Evolutionary conservation across 2,888 invertebrate genomes (phyloP).

Genomic region (Zygaena filipendulae): DNA sequence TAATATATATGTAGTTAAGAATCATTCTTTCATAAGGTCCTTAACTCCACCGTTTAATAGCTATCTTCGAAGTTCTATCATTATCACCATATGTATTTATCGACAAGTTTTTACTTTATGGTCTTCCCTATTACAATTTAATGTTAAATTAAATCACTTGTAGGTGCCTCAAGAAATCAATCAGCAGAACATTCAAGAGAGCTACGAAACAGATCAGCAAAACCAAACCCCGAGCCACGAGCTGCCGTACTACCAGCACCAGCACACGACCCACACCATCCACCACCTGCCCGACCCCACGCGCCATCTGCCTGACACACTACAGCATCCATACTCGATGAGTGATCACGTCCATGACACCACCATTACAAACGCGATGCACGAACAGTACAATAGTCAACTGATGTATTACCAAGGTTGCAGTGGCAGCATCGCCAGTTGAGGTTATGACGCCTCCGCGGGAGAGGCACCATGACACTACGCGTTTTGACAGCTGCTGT

Average conservation of each 20-base stretch:
- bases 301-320: constrained; percentile 13
- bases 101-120: no score
- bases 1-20: no score
- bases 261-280: constrained; percentile 13
- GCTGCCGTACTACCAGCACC: constrained; percentile 36
- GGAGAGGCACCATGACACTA: no score
- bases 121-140: no score
- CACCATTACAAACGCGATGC: constrained; percentile 17
- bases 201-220: constrained; percentile 21
- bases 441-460: constrained; percentile 21
- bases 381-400: constrained; percentile 26
- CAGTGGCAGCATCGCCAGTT: constrained; percentile 38
- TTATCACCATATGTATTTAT: no score
- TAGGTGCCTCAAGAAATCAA: constrained; percentile 21
- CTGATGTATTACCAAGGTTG: constrained; percentile 32
- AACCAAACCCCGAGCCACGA: constrained; percentile 18
- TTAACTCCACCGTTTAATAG: no score
- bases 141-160: no score
- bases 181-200: constrained; percentile 23
- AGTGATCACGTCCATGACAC: constrained; percentile 9
- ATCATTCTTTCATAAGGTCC: no score
- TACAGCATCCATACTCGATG: constrained; percentile 10
- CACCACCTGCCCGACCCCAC: constrained; percentile 11
- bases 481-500: no score
- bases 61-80: no score